Evolutionary conservation across 2,888 invertebrate species (phyloP).

Genomic region (Sesia bembeciformis): DNA sequence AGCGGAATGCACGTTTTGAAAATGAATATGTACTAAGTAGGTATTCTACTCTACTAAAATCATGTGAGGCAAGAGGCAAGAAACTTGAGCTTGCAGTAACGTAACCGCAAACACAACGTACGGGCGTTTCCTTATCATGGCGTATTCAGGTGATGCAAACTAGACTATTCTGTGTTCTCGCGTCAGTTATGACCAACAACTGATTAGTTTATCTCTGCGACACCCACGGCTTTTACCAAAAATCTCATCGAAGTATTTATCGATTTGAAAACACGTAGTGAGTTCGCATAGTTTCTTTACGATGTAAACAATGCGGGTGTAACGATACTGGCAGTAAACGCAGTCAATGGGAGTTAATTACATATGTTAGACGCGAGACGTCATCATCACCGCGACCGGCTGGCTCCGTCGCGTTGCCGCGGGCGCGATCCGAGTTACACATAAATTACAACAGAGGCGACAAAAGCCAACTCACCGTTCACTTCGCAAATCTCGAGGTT

Average conservation of each 20-base stretch:
- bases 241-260: background rate
- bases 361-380: slow-evolving; percentile 42
- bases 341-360: slow-evolving; percentile 56
- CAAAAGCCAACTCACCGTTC: slow-evolving; percentile 29
- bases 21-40: no score
- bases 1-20: background rate
- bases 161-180: no score
- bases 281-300: slow-evolving; percentile 21
- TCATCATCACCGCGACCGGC: slow-evolving; percentile 21
- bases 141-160: no score
- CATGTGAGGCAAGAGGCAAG: no score
- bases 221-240: background rate
- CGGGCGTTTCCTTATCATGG: no score
- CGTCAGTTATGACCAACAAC: no score
- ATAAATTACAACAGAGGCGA: slow-evolving; percentile 47
- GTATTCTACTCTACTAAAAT: no score
- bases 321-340: slow-evolving; percentile 27
- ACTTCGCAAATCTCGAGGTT: slow-evolving; percentile 42
- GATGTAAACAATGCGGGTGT: slow-evolving; percentile 32
- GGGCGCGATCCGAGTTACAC: slow-evolving; percentile 26
- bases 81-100: no score
- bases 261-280: background rate
- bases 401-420: slow-evolving; percentile 5
- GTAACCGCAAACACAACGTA: no score
- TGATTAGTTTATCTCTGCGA: no score